These are phyloP conservation scores for Pseudanteris insignis DNA, from an alignment of 2,888 invertebrate genomes.

Conservation along the genomic window DNA sequence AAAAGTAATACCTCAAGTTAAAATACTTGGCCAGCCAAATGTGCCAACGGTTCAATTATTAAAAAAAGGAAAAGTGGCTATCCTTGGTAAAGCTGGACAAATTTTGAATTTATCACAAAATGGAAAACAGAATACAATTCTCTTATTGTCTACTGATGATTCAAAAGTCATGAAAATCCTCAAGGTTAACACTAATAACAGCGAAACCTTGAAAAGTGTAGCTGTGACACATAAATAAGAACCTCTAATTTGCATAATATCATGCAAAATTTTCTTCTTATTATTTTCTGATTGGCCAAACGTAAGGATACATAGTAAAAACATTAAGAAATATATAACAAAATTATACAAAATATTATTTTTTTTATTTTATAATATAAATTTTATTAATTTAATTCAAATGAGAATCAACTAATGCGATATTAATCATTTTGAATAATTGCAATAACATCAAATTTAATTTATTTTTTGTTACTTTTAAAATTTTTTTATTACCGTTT, in stretches of 20 bases:
- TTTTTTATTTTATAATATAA: too few species aligned
- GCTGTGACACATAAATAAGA: slow-evolving; percentile 16
- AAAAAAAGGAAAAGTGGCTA: slow-evolving; percentile 49
- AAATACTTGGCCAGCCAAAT: slow-evolving; percentile 45
- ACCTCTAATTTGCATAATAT: too few species aligned
- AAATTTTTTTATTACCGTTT: too few species aligned
- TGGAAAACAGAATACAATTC: slow-evolving; percentile 56
- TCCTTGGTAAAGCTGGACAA: slow-evolving; percentile 52
- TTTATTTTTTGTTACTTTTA: too few species aligned
- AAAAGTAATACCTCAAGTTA: too few species aligned
- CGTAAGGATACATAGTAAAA: too few species aligned
- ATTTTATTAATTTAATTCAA: too few species aligned
- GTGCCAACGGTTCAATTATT: slow-evolving; percentile 42
- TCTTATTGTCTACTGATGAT: slow-evolving; percentile 51
- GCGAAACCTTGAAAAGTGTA: slow-evolving; percentile 18
- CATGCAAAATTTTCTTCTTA: slow-evolving; percentile 3
- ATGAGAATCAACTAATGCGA: too few species aligned
- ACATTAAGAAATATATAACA: too few species aligned
- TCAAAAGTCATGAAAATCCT: slow-evolving; percentile 48
- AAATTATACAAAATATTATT: too few species aligned
- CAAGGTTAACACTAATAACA: slow-evolving; percentile 47
- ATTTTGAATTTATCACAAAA: slow-evolving; percentile 54
- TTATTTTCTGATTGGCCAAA: slow-evolving; percentile 4
- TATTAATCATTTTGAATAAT: too few species aligned
- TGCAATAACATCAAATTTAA: too few species aligned